Conservation (phyloP, 2,888 invertebrate species). For the Drosophila mercatorum region DNA sequence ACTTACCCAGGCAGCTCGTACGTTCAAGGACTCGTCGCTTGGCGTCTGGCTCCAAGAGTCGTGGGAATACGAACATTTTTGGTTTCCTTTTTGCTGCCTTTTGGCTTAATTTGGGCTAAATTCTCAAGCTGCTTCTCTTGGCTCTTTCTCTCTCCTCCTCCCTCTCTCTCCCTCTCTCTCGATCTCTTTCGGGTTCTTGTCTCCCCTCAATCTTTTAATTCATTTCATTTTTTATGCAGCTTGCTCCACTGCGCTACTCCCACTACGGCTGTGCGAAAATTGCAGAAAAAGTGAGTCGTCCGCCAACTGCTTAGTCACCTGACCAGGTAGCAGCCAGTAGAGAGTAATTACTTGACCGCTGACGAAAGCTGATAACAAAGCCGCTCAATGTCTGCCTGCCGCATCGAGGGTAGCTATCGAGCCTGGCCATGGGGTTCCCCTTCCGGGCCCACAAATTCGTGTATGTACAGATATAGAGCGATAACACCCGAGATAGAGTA, state of each 20-base stretch:
- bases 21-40: slow-evolving; percentile 57
- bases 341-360: slow-evolving; percentile 36
- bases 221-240: slow-evolving; percentile 30
- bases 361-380: slow-evolving; percentile 44
- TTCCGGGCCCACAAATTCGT: background rate
- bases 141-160: background rate
- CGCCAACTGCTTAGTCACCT: slow-evolving; percentile 46
- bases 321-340: slow-evolving; percentile 42
- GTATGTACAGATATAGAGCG: slow-evolving; percentile 11
- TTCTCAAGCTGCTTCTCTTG: slow-evolving; percentile 48
- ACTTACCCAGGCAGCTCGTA: slow-evolving; percentile 34
- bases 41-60: slow-evolving; percentile 66
- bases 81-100: slow-evolving; percentile 22
- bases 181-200: slow-evolving; percentile 34
- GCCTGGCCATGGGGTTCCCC: slow-evolving; percentile 5
- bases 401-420: slow-evolving; percentile 4
- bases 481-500: slow-evolving; percentile 28
- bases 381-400: slow-evolving; percentile 27
- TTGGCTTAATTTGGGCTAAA: slow-evolving; percentile 27
- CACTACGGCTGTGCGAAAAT: slow-evolving; percentile 41
- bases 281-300: slow-evolving; percentile 25
- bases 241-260: slow-evolving; percentile 37
- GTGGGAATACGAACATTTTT: slow-evolving; percentile 54
- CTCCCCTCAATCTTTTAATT: slow-evolving; percentile 54
- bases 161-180: background rate